Evolutionary conservation across 2,888 invertebrate species (phyloP).

Genomic region (Mythimna impura): DNA sequence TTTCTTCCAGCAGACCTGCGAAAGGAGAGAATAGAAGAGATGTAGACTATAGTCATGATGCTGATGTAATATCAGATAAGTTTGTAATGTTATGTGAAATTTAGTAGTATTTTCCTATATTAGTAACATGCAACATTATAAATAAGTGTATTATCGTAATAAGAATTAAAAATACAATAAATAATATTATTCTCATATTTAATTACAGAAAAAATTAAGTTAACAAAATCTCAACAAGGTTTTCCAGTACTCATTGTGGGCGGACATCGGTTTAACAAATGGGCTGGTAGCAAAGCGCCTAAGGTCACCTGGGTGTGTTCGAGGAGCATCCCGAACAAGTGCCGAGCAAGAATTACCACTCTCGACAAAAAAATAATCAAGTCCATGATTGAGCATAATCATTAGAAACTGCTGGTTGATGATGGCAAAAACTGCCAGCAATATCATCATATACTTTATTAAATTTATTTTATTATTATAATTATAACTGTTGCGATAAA

Average conservation of each 20-base stretch:
- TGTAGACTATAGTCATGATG: too few species aligned
- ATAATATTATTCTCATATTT: background rate
- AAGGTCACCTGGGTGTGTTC: slow-evolving; percentile 65
- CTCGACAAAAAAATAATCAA: background rate
- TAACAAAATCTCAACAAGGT: slow-evolving; percentile 28
- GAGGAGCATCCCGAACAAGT: background rate
- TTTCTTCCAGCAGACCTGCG: too few species aligned
- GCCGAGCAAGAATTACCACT: slow-evolving; percentile 18
- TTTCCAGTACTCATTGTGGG: slow-evolving; percentile 59
- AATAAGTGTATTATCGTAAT: too few species aligned
- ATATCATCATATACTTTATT: background rate
- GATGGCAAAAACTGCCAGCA: background rate
- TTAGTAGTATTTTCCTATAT: too few species aligned
- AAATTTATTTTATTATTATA: too few species aligned
- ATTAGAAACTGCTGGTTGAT: background rate
- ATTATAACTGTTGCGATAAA: too few species aligned
- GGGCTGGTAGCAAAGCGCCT: slow-evolving; percentile 52
- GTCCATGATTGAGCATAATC: slow-evolving; percentile 2
- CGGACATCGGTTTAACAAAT: slow-evolving; percentile 65
- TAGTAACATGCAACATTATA: too few species aligned
- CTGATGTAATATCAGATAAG: too few species aligned
- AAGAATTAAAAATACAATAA: too few species aligned
- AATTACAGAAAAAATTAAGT: slow-evolving; percentile 11
- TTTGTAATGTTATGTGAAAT: too few species aligned
- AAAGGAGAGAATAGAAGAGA: too few species aligned